These are phyloP conservation scores for Junco hyemalis DNA, from an alignment of 2,113 vertebrate species.

Conservation along the genomic window DNA sequence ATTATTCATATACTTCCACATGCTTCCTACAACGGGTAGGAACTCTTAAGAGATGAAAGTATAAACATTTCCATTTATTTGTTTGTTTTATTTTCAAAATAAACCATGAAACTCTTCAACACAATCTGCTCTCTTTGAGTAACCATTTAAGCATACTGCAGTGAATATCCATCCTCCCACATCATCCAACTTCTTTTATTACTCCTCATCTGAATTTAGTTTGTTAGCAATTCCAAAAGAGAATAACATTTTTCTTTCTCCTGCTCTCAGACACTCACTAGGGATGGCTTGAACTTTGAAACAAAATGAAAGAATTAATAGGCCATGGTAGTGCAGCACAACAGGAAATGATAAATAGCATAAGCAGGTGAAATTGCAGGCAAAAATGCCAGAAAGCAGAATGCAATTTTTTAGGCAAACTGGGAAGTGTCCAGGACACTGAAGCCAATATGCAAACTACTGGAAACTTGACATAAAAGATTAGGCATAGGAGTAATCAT, in stretches of 20 bases:
- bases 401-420: background rate
- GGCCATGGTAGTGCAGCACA: background rate
- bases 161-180: background rate
- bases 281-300: background rate
- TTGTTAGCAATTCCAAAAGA: background rate
- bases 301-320: background rate
- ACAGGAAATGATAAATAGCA: background rate
- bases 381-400: background rate
- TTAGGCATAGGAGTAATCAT: background rate
- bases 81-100: background rate
- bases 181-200: background rate
- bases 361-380: background rate
- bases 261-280: background rate
- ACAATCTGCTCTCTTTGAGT: background rate
- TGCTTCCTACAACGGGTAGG: background rate
- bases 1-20: background rate
- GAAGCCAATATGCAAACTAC: background rate
- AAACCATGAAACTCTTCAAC: background rate
- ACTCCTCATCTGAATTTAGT: background rate
- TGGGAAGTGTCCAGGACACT: background rate
- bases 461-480: background rate
- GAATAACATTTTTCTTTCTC: background rate
- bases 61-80: background rate
- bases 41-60: background rate
- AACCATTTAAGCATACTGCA: background rate